Base-by-base conservation (phyloP, 2,888 invertebrate species). In the Nudaria mundana region DNA sequence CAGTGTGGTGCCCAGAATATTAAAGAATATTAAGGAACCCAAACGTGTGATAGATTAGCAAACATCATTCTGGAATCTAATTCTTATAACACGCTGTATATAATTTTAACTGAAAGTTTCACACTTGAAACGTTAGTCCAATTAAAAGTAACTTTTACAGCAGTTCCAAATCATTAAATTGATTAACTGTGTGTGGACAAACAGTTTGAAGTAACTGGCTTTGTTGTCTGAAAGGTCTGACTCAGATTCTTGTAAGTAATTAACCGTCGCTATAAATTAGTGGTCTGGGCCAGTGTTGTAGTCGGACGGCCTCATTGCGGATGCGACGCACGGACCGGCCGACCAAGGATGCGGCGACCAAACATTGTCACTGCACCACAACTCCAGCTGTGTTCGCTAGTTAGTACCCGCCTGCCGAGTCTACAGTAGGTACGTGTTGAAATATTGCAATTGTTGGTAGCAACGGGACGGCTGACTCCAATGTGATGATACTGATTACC, bases 221-320 rank as follows among this genome's bases (percentile, higher is more conserved):
- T 71, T 72, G 73, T 71, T 63, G 58, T 64, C 54, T 48, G 52
- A 59, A 42, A 48, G 48, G 53, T 59, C 71, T 74, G 71, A 76
- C 63, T 78, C 71, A 74, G 76, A 76, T 82, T 81, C 79, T 76
- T 78, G 79, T 74, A 71, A 71, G 79, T 81, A 83, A 82, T 83
- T 81, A 82, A 78, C 76, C 69, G 75, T 73, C 63, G 78, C 76
- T 76, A 83, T 83, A 83, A 81, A 83, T 84, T 81, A 81, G 74
- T 61, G 68, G 69, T 61, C 40, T 53, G 42, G 50, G 57, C 37
- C 52, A 48, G 61, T 44, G 52, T 43, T 46, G 55, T 54, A 47
- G 62, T 45, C 46, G 55, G 44, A 53, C 53, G 48, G 56, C 59
- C 77, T 81, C 76, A 83, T 83, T 81, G 80, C 53, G 74, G 72